Evolutionary conservation across 2,888 invertebrate genomes (phyloP), one percentile per base, ranked within the genome.

Genomic region (Taenaris catops): DNA sequence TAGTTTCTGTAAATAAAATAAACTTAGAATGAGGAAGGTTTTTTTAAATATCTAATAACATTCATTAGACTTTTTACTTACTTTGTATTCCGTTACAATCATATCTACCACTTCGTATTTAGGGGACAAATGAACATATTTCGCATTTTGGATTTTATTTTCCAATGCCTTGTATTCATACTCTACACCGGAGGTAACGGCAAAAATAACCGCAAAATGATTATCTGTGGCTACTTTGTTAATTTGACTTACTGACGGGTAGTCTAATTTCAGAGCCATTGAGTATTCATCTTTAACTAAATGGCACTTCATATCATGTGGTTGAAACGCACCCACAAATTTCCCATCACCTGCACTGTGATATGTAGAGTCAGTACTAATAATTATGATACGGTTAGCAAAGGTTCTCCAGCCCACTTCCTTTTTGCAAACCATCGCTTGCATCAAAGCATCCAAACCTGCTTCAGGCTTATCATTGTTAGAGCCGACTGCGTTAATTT

Each of bases 401-500:
- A 89, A 81, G 0, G 81, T 59, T 43, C 96, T 80, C 96, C 96
- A 97, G 1, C 92, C 92, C 46, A 96, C 91, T 49, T 90, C 75
- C 1, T 90, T 51, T 48, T 88, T 71, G 53, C 93, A 93, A 4
- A 91, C 91, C 58, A 96, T 92, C 0, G 91, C 93, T 74, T 96
- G 96, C 92, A 97, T 94, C 25, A 96, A 75, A 4, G 94, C 96
- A 65, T 97, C 96, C 26, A 97, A 89, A 2, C 95, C 94, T 8
- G 95, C 95, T 75, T 96, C 96, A 0, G 93, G 94, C 2, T 88
- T 78, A 54, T 94, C 94, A 41, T 92, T 69, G 72, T 91, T 91
- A 16, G 20, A 10, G 10, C 42, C 39, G 5, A 7, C 23, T 1
- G 25, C 11, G 1, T 9, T n/a, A n/a, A n/a, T n/a, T n/a, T n/a